phyloP scores from a whole-genome alignment of 2,888 invertebrate genomes.

The Xylota segnis region DNA sequence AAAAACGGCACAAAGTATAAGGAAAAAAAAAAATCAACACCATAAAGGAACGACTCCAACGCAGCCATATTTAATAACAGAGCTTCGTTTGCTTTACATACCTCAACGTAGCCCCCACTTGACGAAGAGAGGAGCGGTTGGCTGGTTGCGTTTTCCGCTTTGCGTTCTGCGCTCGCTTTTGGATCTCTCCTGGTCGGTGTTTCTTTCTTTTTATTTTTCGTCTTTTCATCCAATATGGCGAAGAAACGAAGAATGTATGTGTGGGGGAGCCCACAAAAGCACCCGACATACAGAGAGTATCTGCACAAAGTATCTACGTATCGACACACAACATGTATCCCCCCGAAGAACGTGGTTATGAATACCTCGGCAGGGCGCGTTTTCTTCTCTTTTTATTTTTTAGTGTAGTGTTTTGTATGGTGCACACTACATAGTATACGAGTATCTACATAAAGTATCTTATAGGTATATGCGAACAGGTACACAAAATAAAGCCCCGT shows the following conservation, averaged over 20 bases:
- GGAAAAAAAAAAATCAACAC: conserved; percentile 40
- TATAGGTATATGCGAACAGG: conserved; percentile 65
- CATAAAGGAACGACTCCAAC: conserved; percentile 67
- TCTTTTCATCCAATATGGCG: conserved; percentile 67
- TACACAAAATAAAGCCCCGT: conserved; percentile 66
- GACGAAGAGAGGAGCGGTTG: conserved; percentile 66
- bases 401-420: conserved; percentile 9
- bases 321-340: conserved; percentile 30
- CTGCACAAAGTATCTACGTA: conserved; percentile 47
- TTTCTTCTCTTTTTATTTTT: conserved; percentile 27
- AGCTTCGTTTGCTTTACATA: conserved; percentile 75
- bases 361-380: conserved; percentile 62
- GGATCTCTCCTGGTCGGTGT: conserved; percentile 52
- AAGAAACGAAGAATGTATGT: conserved; percentile 48
- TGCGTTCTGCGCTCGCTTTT: conserved; percentile 57
- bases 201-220: conserved; percentile 14
- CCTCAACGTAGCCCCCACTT: conserved; percentile 68
- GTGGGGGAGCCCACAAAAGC: conserved; percentile 64
- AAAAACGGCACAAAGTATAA: conserved; percentile 40
- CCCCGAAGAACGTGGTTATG: conserved; percentile 60
- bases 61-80: conserved; percentile 78
- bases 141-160: conserved; percentile 53
- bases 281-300: conserved; percentile 34
- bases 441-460: conserved; percentile 59
- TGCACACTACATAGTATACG: background rate